Base-by-base conservation (phyloP, 2,113 vertebrate genomes). In the Peucedramus taeniatus region DNA sequence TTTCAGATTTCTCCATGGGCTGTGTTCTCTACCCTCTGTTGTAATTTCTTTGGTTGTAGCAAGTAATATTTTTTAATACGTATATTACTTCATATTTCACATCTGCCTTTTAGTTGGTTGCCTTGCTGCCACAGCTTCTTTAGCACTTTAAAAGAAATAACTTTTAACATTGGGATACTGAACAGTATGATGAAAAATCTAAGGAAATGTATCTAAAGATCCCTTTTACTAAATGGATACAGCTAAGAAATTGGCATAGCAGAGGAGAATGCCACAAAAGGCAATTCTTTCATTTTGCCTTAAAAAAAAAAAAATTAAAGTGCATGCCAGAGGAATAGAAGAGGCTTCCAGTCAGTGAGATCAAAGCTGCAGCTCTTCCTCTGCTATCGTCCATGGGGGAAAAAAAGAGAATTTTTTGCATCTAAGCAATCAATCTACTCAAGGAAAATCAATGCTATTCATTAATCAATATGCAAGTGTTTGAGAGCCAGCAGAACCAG, bases 361-460 rank as follows among this genome's bases (percentile, higher is more conserved):
- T 96, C 60, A 94, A 94, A 97, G 91, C 56, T 75, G 49, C 61
- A 90, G 45, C 24, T 76, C 66, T 94, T 87, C 74, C 42, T 95
- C 86, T 85, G 33, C 82, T 63, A 5, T 53, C 40, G 11, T 56
- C 45, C 11, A 0, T 26, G 27, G 33, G 56, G 54, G 22, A 35
- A 93, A 76, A 91, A 56, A 27, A 0, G 6, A 84, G 1, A 84
- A 22, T 39, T 79, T 85, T 57, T 92, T 79, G 50, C 71, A 86
- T 51, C 82, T 66, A 72, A 78, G 82, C 51, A 74, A 65, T 91
- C 82, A 74, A 6, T 94, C 68, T 93, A 35, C 66, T 54, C 13
- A 11, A 77, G 24, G 50, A 88, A 77, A 94, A 89, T 70, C 72
- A 65, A 63, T 87, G 65, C 31, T 70, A 50, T 84, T 90, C 21